Conservation (phyloP, 1,140 invertebrate species). For the Acyrthosiphon pisum region DNA sequence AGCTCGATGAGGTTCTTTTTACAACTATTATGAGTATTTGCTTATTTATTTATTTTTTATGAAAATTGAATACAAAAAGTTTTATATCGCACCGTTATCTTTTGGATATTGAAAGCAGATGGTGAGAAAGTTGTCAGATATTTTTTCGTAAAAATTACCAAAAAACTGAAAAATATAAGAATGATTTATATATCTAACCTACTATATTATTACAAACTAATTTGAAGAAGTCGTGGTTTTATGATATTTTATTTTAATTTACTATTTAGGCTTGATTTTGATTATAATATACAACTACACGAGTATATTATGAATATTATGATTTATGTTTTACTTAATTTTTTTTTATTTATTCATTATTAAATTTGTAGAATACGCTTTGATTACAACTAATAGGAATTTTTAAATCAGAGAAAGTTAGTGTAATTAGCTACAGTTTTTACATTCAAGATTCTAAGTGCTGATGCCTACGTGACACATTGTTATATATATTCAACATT, state of each 20-base stretch:
- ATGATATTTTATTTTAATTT: background rate
- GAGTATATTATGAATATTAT: background rate
- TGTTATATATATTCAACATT: background rate
- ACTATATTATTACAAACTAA: background rate
- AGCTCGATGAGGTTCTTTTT: background rate
- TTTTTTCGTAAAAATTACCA: background rate
- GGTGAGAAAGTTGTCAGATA: background rate
- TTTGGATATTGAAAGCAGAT: background rate
- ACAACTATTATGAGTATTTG: no score
- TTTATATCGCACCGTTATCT: background rate
- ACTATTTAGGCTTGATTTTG: background rate
- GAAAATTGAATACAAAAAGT: background rate
- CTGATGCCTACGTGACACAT: background rate
- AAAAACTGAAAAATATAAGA: background rate
- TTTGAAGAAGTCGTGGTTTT: background rate
- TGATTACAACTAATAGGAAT: background rate
- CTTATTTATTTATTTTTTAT: background rate
- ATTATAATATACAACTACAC: background rate
- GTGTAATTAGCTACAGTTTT: background rate
- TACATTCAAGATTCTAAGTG: background rate
- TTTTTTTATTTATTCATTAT: background rate
- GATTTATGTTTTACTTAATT: background rate
- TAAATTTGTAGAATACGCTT: background rate
- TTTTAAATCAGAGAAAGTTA: background rate
- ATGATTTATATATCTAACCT: background rate